A percentile compares a stretch with the other conserved stretches of the same genome.
Conservation (phyloP, 2,113 vertebrate species). For the Motacilla tschutschensis region DNA sequence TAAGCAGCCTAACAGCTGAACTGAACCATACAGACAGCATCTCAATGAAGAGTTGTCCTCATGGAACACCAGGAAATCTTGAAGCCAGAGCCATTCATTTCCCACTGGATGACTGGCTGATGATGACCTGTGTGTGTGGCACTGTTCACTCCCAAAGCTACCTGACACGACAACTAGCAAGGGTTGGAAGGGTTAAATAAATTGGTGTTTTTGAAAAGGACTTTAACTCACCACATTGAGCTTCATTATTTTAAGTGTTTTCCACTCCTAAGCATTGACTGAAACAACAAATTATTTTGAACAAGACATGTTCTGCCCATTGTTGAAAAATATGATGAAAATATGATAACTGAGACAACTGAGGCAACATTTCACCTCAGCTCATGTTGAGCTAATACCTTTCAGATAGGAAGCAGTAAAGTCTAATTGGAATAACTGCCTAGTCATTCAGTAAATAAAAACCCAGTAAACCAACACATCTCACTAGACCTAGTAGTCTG, state of each 20-base stretch:
- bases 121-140: accelerated
- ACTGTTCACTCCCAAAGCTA: neutral
- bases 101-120: accelerated
- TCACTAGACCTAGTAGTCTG: neutral
- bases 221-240: neutral
- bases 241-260: neutral
- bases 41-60: neutral
- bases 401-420: neutral
- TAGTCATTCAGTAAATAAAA: neutral
- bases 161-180: accelerated
- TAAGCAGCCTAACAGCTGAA: neutral
- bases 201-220: neutral
- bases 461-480: accelerated
- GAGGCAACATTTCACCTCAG: neutral
- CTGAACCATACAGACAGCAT: neutral
- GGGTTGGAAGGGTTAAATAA: neutral
- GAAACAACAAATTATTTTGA: neutral
- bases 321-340: neutral
- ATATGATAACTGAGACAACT: neutral
- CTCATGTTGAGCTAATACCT: neutral
- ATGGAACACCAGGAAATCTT: accelerated
- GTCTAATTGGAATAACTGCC: neutral
- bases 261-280: neutral
- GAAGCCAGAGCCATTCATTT: accelerated
- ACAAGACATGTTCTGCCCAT: neutral